Percentiles rank a stretch among this genome's conserved stretches.
These are phyloP conservation scores for Benthochromis sp. DNA, from an alignment of 2,113 vertebrate species.

Conservation along the genomic window DNA sequence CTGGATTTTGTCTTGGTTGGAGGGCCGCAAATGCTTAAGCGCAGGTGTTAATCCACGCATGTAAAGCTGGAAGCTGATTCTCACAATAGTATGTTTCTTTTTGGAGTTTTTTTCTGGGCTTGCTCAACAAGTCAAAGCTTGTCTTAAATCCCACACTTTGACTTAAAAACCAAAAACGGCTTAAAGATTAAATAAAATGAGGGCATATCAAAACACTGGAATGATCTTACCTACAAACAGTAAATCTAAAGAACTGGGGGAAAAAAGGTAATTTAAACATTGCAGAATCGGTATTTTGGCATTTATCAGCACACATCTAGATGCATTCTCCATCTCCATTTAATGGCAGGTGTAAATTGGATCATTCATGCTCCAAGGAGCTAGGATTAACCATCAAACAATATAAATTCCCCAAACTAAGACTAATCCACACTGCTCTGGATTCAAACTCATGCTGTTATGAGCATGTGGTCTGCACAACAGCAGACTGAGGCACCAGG, in stretches of 20 bases:
- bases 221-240: not conserved
- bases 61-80: conserved; percentile 15
- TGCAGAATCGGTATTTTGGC: not conserved
- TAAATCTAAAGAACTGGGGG: not conserved
- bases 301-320: conserved; percentile 20
- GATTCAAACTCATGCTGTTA: conserved; percentile 56
- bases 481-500: conserved; percentile 49
- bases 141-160: conserved; percentile 1
- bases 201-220: not conserved
- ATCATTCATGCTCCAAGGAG: conserved; percentile 59
- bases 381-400: conserved; percentile 62
- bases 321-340: conserved; percentile 41
- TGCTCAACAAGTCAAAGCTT: conserved; percentile 38
- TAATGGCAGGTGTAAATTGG: conserved; percentile 65
- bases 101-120: not conserved
- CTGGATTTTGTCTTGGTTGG: conserved; percentile 53
- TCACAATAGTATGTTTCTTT: conserved; percentile 6
- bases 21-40: conserved; percentile 35
- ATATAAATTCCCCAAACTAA: conserved; percentile 55
- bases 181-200: not conserved
- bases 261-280: not conserved
- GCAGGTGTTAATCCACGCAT: conserved; percentile 43
- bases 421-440: conserved; percentile 59
- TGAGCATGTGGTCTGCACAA: conserved; percentile 52
- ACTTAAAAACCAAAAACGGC: not conserved